These are phyloP conservation scores for Fregetta grallaria DNA, from an alignment of 2,113 vertebrate species.

Conservation along the genomic window DNA sequence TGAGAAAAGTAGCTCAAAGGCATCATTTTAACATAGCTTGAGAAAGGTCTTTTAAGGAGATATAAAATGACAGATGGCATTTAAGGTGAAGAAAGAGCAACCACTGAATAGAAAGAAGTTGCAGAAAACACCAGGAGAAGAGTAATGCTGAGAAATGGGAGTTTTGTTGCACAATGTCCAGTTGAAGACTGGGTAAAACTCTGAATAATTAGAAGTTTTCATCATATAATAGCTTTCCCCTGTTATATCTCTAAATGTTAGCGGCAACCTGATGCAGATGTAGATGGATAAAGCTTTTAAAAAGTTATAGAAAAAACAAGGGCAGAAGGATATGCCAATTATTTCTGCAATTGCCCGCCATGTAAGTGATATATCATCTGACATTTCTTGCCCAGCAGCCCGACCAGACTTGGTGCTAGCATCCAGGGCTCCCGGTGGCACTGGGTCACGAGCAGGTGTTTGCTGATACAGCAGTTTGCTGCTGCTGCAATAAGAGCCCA, in stretches of 20 bases:
- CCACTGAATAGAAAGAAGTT: neutral
- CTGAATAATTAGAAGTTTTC: neutral
- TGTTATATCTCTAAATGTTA: neutral
- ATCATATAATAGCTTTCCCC: accelerated
- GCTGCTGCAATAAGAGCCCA: neutral
- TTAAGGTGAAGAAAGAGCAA: neutral
- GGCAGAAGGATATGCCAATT: neutral
- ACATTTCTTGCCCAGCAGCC: neutral
- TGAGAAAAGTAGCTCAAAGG: neutral
- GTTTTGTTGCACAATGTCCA: neutral
- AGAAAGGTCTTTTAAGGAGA: neutral
- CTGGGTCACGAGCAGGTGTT: neutral
- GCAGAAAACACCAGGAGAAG: neutral
- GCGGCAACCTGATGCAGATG: neutral
- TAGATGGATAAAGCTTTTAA: neutral
- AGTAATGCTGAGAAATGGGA: neutral
- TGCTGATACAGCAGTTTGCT: neutral
- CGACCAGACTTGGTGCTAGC: too few relatives aligned
- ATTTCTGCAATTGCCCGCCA: neutral
- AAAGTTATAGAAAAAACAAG: neutral
- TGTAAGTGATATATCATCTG: neutral
- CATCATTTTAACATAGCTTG: neutral
- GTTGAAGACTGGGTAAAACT: neutral
- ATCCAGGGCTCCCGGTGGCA: neutral
- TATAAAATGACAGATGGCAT: neutral